These are phyloP conservation scores for Quadriops clusia DNA, from an alignment of 2,888 invertebrate species.

Conservation along the genomic window DNA sequence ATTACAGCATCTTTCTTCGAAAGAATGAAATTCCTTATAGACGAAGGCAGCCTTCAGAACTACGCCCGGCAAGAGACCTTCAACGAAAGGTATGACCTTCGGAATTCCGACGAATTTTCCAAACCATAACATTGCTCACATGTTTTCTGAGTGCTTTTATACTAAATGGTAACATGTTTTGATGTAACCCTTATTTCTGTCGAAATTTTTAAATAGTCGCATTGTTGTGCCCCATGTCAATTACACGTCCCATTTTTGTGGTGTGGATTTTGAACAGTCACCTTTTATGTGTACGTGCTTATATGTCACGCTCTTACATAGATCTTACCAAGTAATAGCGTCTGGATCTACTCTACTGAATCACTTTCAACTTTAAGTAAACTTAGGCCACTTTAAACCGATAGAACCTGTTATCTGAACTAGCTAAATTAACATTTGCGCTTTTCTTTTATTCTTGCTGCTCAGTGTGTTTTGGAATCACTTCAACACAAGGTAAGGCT, in stretches of 20 bases:
- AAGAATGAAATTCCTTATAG: constrained; percentile 95
- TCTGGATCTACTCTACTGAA: constrained; percentile 1
- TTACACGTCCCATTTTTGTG: constrained; percentile 40
- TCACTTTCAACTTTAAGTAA: no score
- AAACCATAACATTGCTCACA: constrained; percentile 26
- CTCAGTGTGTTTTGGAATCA: constrained; percentile 98
- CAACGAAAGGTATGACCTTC: constrained; percentile 79
- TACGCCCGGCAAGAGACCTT: constrained; percentile 93
- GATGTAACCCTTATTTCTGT: constrained; percentile 26
- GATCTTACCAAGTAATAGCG: not conserved
- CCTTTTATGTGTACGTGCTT: constrained; percentile 20
- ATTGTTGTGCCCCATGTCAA: constrained; percentile 76
- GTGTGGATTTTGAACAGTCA: constrained; percentile 25
- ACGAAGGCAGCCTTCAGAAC: constrained; percentile 95
- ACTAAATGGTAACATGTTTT: constrained; percentile 17
- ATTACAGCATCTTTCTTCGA: constrained; percentile 97
- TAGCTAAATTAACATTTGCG: constrained; percentile 16
- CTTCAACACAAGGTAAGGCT: constrained; percentile 96
- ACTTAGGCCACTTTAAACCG: no score
- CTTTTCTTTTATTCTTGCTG: constrained; percentile 49
- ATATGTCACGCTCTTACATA: constrained; percentile 11
- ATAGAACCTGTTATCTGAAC: no score
- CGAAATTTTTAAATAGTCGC: constrained; percentile 37
- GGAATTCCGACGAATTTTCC: constrained; percentile 10
- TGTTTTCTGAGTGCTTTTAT: constrained; percentile 51